These are phyloP conservation scores for Conger conger DNA, from an alignment of 2,113 vertebrate genomes.

Conservation along the genomic window DNA sequence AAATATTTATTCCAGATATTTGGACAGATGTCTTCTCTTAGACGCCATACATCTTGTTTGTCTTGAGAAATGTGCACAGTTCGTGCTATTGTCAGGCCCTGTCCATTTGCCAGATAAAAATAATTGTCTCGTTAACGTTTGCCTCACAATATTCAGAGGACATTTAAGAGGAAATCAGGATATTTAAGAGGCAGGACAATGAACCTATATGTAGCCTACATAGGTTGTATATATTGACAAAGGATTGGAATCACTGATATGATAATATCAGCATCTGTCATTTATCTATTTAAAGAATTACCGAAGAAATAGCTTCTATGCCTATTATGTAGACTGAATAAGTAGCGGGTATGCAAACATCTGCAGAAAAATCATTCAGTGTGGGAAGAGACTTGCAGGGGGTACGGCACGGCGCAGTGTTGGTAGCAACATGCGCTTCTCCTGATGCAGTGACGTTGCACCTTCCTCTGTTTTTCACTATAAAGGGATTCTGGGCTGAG, in stretches of 20 bases:
- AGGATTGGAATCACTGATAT: background rate
- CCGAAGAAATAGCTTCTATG: background rate
- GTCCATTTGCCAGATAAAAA: background rate
- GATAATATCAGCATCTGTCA: too few relatives aligned
- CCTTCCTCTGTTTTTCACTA: constrained; percentile 57
- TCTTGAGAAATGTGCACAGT: constrained; percentile 21
- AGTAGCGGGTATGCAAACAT: background rate
- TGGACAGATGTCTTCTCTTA: constrained; percentile 36
- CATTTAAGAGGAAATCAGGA: too few relatives aligned
- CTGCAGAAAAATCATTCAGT: background rate
- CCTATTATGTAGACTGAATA: background rate
- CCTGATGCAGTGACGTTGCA: constrained; percentile 63
- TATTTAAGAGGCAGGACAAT: too few relatives aligned
- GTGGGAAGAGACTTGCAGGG: background rate
- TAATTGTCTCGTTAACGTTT: background rate
- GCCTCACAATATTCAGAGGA: background rate
- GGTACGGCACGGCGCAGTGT: background rate
- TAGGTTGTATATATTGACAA: background rate
- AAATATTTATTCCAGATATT: constrained; percentile 50
- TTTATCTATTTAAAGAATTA: background rate
- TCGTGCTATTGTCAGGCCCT: background rate
- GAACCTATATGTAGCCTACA: background rate
- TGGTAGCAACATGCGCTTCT: constrained; percentile 4
- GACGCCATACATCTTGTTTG: constrained; percentile 47
- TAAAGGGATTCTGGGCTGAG: constrained; percentile 55